phyloP scores from a whole-genome alignment of 2,797 vertebrate species.

The Halcyon badia region DNA sequence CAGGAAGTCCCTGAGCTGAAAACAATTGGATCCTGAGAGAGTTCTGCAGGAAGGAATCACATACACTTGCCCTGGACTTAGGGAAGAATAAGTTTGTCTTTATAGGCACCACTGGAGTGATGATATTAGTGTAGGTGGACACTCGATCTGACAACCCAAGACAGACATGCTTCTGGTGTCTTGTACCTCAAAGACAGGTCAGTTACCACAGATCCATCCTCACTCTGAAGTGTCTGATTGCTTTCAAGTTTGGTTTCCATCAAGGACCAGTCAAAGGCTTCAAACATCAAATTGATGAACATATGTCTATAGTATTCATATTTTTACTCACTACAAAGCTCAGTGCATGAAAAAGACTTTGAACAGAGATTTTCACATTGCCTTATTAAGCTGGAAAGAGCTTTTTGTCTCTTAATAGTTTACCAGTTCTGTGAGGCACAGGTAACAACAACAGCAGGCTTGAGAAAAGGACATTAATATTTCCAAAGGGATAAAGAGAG shows the following conservation, averaged over 20 bases:
- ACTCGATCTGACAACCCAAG: background rate
- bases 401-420: conserved; percentile 22
- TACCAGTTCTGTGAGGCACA: background rate
- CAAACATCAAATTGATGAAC: background rate
- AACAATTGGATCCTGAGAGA: conserved; percentile 3
- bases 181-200: background rate
- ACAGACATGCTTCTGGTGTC: background rate
- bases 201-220: background rate
- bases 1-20: background rate
- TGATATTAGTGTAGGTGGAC: background rate
- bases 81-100: background rate
- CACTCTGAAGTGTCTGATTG: background rate
- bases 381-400: background rate
- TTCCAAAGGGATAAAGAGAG: background rate
- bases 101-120: background rate
- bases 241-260: background rate
- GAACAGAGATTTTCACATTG: background rate
- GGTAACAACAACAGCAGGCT: background rate
- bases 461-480: conserved; percentile 15
- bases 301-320: background rate
- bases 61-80: background rate
- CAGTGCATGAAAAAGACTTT: background rate
- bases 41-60: background rate
- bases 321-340: background rate
- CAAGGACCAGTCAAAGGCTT: background rate